Evolutionary conservation across 2,888 invertebrate genomes (phyloP).

Genomic region (Elegia similella): DNA sequence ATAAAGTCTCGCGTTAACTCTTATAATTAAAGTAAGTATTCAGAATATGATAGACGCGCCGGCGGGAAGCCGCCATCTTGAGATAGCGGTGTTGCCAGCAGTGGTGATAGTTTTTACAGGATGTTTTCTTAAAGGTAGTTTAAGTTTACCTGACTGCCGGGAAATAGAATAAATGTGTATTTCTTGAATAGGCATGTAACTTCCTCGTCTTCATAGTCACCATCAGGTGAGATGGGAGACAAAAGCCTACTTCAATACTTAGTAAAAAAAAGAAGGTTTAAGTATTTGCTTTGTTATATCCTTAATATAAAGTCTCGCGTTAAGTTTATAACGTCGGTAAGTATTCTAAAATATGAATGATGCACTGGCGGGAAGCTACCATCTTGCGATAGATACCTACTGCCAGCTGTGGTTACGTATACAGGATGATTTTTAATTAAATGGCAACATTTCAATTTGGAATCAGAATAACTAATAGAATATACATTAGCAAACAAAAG

Average conservation of each 20-base stretch:
- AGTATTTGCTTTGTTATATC: no score
- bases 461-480: no score
- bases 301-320: conserved; percentile 78
- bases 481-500: no score
- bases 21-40: conserved; percentile 77
- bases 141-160: no score
- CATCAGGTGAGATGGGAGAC: no score
- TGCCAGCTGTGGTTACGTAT: neutral
- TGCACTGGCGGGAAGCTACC: conserved; percentile 21
- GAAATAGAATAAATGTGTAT: no score
- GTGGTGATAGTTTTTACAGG: neutral
- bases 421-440: neutral
- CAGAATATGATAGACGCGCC: conserved; percentile 69
- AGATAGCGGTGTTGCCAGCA: neutral
- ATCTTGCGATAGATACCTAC: conserved; percentile 2
- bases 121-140: neutral
- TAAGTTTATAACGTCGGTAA: conserved; percentile 78
- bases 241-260: no score
- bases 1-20: conserved; percentile 80
- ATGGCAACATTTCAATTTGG: no score
- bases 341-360: conserved; percentile 78
- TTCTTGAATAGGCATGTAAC: no score
- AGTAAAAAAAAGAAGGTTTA: no score
- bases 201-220: no score
- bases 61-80: conserved; percentile 3